Percentiles rank a stretch among this genome's conserved stretches.
These are phyloP conservation scores for Heloderma charlesbogerti DNA, from an alignment of 2,113 vertebrate genomes.

Conservation along the genomic window DNA sequence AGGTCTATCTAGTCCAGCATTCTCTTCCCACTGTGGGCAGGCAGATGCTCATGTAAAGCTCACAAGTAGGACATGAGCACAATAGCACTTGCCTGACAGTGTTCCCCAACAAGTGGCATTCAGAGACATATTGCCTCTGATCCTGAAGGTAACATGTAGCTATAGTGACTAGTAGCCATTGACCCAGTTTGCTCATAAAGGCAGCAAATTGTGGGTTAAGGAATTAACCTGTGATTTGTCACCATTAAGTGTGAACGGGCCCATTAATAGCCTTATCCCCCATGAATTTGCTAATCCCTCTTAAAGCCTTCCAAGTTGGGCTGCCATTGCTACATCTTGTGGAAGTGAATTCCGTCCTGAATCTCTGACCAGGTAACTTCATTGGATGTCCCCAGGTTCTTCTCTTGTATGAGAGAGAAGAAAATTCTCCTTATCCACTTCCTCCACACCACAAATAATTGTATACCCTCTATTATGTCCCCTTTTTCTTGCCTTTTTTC, in stretches of 20 bases:
- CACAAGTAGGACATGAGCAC: neutral
- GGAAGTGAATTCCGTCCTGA: neutral
- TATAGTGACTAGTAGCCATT: neutral
- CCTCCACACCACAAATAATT: neutral
- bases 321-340: neutral
- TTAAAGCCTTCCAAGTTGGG: neutral
- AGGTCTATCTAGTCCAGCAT: neutral
- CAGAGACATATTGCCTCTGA: neutral
- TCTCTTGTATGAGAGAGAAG: neutral
- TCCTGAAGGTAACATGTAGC: neutral
- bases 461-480: neutral
- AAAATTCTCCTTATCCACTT: neutral
- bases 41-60: neutral
- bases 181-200: too few relatives aligned
- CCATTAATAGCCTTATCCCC: neutral
- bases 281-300: neutral
- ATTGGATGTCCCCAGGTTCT: neutral
- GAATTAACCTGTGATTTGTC: too few relatives aligned
- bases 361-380: neutral
- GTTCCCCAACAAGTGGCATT: neutral
- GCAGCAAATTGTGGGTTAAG: too few relatives aligned
- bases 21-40: neutral
- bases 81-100: neutral
- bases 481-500: neutral
- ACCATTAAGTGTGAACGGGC: too few relatives aligned